A percentile compares a stretch with the other conserved stretches of the same genome.
Conservation (phyloP, 2,797 vertebrate species). For the Phrynocephalus guinanensis region DNA sequence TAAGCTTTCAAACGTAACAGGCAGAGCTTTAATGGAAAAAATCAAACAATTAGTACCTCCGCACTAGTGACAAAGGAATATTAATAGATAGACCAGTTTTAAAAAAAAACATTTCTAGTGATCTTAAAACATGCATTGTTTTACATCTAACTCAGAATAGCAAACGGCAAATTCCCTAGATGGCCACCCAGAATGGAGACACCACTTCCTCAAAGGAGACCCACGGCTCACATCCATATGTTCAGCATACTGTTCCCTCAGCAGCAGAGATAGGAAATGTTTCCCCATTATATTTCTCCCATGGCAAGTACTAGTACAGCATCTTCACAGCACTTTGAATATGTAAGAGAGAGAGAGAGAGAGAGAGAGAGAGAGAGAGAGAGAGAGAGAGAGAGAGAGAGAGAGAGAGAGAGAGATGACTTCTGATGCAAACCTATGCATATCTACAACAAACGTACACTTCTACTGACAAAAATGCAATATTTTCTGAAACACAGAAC, state of each 20-base stretch:
- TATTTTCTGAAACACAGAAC: not conserved
- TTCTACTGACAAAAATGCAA: not conserved
- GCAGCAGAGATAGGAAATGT: not conserved
- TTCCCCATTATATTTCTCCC: not conserved
- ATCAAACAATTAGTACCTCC: slow-evolving; percentile 6
- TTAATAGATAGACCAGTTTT: slow-evolving; percentile 25
- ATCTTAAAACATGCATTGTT: slow-evolving; percentile 23
- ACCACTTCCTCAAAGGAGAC: not conserved
- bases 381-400: too few relatives aligned
- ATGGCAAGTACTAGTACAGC: not conserved
- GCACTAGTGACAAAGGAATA: slow-evolving; percentile 18
- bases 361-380: too few relatives aligned
- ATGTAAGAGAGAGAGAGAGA: not conserved
- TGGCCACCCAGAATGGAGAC: slow-evolving; percentile 30
- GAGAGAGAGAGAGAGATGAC: too few relatives aligned
- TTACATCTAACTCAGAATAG: slow-evolving; percentile 36
- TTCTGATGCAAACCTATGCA: too few relatives aligned
- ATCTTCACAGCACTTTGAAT: not conserved
- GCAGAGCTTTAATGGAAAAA: slow-evolving; percentile 18
- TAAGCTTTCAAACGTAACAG: slow-evolving; percentile 1
- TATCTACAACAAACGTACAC: not conserved
- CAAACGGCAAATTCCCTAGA: slow-evolving; percentile 27
- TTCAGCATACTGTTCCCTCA: not conserved
- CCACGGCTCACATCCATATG: not conserved
- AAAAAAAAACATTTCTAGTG: slow-evolving; percentile 33